Evolutionary conservation across 2,888 invertebrate species (phyloP), one percentile per base, ranked within the genome.

Genomic region (Hydropsyche betteni): DNA sequence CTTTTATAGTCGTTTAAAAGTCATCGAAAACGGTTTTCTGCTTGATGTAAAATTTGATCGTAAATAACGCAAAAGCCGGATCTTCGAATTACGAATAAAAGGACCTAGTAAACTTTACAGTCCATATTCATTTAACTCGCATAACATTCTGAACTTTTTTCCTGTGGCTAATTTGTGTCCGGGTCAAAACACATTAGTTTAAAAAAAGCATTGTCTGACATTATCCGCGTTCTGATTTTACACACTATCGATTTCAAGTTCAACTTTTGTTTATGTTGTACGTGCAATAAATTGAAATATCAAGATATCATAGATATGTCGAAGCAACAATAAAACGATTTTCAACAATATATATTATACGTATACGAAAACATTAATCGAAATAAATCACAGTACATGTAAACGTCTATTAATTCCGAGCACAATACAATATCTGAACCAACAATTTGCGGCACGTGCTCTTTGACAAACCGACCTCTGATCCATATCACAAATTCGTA

Each of bases 191-290:
- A 24, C 64, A 64, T 33, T 10, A 12, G 36, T 64, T 8, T 3
- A 34, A 8, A 24, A 34, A 14, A 36, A 44, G 44, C 44, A 10
- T 12, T 61, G 61, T 14, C 33, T 10, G 61, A 61, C 61, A 61
- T 24, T 14, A 61, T 61, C 16, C 51, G n/a, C 64, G 16, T 61
- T 33, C 61, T 55, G 16, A 61, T 61, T 44, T 44, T 44, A 44
- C 44, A 44, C 44, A 44, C 44, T 44, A 44, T 44, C 44, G 44
- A 44, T 44, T 44, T 44, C 44, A 44, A 44, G 44, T 44, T 44
- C 44, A 44, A 44, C 44, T 44, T 44, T 44, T 44, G 3, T 44
- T 44, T 44, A 44, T 44, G 10, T 44, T 10, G 44, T 8, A 8
- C 44, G 44, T 44, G 44, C 44, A 6, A 10, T 10, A 10, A 44